Evolutionary conservation across 2,113 vertebrate species (phyloP).

Genomic region (Cromileptes altivelis): DNA sequence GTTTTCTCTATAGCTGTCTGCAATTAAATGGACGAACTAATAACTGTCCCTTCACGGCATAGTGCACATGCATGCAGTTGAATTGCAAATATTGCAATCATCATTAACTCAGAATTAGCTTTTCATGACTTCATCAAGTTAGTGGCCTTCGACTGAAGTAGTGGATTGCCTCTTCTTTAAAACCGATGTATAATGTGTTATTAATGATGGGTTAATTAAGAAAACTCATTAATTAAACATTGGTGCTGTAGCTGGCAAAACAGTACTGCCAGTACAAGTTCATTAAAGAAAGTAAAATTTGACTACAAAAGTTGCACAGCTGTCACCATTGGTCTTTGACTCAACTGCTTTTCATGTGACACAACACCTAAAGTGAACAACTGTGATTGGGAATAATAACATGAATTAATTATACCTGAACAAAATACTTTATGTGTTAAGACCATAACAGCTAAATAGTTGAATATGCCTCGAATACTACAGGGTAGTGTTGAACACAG

Average conservation of each 20-base stretch:
- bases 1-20: slow-evolving; percentile 2
- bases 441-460: not conserved
- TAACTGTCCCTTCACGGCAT: slow-evolving; percentile 17
- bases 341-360: not conserved
- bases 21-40: not conserved
- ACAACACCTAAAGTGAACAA: not conserved
- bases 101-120: slow-evolving; percentile 12
- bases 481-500: not conserved
- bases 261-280: not conserved
- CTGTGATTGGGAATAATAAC: not conserved
- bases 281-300: not conserved
- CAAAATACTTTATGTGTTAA: not conserved
- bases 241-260: slow-evolving; percentile 6
- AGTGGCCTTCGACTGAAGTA: slow-evolving; percentile 11
- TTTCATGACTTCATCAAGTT: slow-evolving; percentile 32
- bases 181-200: slow-evolving; percentile 27
- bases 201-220: slow-evolving; percentile 35
- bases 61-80: slow-evolving; percentile 18
- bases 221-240: slow-evolving; percentile 25
- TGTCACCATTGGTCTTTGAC: not conserved
- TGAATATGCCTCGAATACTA: not conserved
- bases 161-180: slow-evolving; percentile 7
- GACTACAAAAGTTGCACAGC: slow-evolving; percentile 3
- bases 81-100: slow-evolving; percentile 20
- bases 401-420: not conserved